These are phyloP conservation scores for Drosophila emarginata DNA, from an alignment of 2,888 invertebrate genomes.

Conservation along the genomic window DNA sequence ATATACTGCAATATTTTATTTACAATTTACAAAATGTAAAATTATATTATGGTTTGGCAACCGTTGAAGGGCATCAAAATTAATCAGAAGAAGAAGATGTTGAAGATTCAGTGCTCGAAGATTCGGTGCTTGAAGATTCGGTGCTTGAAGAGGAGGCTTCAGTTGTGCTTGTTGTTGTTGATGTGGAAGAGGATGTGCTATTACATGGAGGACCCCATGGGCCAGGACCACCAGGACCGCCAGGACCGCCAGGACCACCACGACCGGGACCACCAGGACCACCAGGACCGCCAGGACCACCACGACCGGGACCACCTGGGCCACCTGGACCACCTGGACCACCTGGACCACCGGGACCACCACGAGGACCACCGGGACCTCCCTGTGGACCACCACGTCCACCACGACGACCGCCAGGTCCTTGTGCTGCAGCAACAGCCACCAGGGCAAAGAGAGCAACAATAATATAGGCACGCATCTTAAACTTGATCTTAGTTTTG, in stretches of 20 bases:
- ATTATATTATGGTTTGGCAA: neutral
- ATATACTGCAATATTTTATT: neutral
- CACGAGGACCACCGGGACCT: too few relatives aligned
- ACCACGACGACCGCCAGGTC: conserved; percentile 18
- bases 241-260: conserved; percentile 5
- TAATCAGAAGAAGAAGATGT: neutral
- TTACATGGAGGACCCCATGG: neutral
- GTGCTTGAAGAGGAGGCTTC: neutral
- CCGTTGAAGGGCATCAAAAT: neutral
- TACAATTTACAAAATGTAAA: neutral
- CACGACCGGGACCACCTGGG: neutral
- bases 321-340: conserved; percentile 13
- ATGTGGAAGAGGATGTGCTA: too few relatives aligned
- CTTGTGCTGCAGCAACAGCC: conserved; percentile 31
- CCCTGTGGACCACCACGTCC: conserved; percentile 10
- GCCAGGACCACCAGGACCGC: neutral
- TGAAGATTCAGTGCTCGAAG: neutral
- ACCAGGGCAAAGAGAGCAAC: conserved; percentile 29
- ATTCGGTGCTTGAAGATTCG: neutral
- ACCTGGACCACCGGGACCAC: conserved; percentile 14
- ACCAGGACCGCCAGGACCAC: neutral
- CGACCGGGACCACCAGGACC: conserved; percentile 5
- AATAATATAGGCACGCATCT: conserved; percentile 28
- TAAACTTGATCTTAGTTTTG: conserved; percentile 1
- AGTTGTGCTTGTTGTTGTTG: neutral